Base-by-base conservation (phyloP, 2,113 vertebrate species). In the Scomber japonicus region DNA sequence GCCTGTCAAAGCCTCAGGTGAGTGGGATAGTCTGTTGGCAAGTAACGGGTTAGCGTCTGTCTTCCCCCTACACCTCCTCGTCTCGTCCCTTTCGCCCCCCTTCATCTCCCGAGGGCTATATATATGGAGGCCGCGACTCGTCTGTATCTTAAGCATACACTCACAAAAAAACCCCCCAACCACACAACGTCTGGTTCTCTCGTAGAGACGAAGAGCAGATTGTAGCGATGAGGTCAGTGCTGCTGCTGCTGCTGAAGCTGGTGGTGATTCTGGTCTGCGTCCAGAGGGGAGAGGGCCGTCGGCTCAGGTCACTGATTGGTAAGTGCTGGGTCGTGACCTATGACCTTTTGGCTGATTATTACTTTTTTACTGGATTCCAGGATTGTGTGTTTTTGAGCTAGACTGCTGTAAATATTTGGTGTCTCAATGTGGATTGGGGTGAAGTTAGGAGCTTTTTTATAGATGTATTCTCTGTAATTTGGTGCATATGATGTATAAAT, bases 221-320 rank as follows among this genome's bases (percentile, higher is more conserved):
- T 10, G 5, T 0, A 35, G 24, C 62, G 13, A 95, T 95, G 94
- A 77, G 64, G 75, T 83, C 72, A 31, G 51, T 93, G 40, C 72
- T 94, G 80, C 72, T 94, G 31, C 54, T 93, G 40, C 72, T 94
- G 80, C 72, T 94, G 80, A 93, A 93, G 78, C 70, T 95, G 50
- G 51, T 73, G 0, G 24, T 94, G 80, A 54, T 95, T 75, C 84
- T 95, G 57, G 68, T 91, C 54, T 95, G 90, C 27, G 24, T 93
- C 45, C 92, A 85, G 50, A 81, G 71, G 1, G 91, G 88, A 82
- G 87, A 93, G 40, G 88, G 91, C 73, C 83, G 12, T 76, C 84
- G 85, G 88, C 82, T 93, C n/a, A 69, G 67, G 24, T 66, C 90
- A 0, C 65, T 90, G 65, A 84, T 90, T 0, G 92, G 94, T 95